Conservation (phyloP, 2,797 vertebrate genomes). For the Takifugu ocellatus region DNA sequence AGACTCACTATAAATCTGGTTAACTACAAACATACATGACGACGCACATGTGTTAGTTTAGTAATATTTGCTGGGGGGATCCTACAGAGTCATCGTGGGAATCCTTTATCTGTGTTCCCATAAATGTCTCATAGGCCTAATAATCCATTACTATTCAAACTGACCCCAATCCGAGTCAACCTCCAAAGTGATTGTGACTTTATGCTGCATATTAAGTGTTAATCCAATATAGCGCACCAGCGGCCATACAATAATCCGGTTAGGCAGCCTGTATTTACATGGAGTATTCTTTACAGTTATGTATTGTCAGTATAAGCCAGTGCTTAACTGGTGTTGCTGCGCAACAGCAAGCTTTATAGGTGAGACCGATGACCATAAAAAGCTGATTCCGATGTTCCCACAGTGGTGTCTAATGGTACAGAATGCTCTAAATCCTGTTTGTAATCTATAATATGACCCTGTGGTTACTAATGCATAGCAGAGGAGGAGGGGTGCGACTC, state of each 20-base stretch:
- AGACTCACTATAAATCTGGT: too few relatives aligned
- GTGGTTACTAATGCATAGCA: slow-evolving; percentile 5
- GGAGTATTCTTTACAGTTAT: slow-evolving; percentile 19
- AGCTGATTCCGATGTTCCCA: not conserved
- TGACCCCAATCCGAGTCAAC: slow-evolving; percentile 31
- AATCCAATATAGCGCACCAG: slow-evolving; percentile 31
- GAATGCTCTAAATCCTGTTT: not conserved
- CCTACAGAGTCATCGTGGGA: not conserved
- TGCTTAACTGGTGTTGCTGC: not conserved
- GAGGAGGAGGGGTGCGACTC: not conserved
- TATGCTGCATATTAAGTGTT: slow-evolving; percentile 31
- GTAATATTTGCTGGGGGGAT: not conserved
- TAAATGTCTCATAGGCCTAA: slow-evolving; percentile 11
- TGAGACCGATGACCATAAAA: not conserved
- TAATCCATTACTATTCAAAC: slow-evolving; percentile 30
- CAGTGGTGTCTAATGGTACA: too few relatives aligned
- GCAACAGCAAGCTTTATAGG: not conserved
- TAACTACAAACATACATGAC: not conserved
- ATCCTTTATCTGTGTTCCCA: slow-evolving; percentile 13
- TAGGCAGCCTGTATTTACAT: slow-evolving; percentile 17
- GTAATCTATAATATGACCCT: not conserved
- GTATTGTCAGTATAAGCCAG: slow-evolving; percentile 5
- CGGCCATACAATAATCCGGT: slow-evolving; percentile 25
- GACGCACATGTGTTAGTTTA: not conserved
- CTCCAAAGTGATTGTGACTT: slow-evolving; percentile 32